Base-by-base conservation (phyloP, 2,113 vertebrate species). In the Lagenorhynchus albirostris region DNA sequence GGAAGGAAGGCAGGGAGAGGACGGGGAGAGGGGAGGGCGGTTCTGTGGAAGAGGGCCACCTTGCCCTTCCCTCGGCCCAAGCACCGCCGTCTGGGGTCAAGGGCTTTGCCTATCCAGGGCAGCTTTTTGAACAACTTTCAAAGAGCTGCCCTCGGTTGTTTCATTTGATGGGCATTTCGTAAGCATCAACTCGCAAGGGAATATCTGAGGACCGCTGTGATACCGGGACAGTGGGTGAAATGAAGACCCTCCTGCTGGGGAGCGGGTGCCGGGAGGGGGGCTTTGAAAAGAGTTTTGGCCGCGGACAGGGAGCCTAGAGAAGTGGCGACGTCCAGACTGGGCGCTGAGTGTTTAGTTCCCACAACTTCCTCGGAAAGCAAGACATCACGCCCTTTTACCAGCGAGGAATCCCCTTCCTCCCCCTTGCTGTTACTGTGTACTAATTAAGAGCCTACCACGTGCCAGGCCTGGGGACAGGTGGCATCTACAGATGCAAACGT, bases 41-140 rank as follows among this genome's bases (percentile, higher is more conserved):
- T 2, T 23, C 6, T 9, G 83, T 13, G 73, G 67, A 25, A 1
- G 3, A 1, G 0, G 8, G 13, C 31, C 5, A 6, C 1, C 15
- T 8, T 1, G 12, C 11, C 41, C 0, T 0, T 10, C 63, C 65
- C 53, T 53, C 23, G 26, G n/a, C 10, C 2, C 0, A 5, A n/a
- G 77, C 5, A 8, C 23, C 63, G 3, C 76, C 11, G 31, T 26
- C 81, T 9, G 11, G 33, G 4, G 38, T 44, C 71, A 63, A 6
- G 50, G 87, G 36, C 80, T 73, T 20, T 62, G 65, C 53, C 92
- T 31, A 29, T 26, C 25, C 1, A 8, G 65, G 73, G 63, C 47
- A 47, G 70, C 80, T 70, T 53, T 12, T 50, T 55, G 18, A 26
- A n/a, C 0, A 71, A 23, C 21, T 38, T 67, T 81, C 41, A 25